A percentile compares a stretch with the other conserved stretches of the same genome.
Evolutionary conservation across 1,140 invertebrate genomes (phyloP).

Genomic region (Physella acuta): DNA sequence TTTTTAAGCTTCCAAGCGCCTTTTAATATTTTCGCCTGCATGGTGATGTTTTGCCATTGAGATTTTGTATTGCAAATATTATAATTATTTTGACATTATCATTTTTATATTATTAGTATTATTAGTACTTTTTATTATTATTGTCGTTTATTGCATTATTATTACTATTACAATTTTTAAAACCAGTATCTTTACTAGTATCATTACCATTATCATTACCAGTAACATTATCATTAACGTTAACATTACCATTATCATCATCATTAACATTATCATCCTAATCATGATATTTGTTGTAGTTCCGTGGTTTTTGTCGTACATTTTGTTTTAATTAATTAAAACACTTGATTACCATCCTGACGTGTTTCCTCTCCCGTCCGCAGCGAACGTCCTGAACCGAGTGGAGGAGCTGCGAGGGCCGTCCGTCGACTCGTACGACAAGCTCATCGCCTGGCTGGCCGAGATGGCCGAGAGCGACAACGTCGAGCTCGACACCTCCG

Average conservation of each 20-base stretch:
- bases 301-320: background rate
- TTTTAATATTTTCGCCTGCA: no score
- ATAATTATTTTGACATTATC: no score
- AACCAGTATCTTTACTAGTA: background rate
- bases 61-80: no score
- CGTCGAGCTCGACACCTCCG: conserved; percentile 32
- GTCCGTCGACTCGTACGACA: conserved; percentile 41
- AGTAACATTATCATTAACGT: background rate
- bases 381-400: conserved; percentile 31
- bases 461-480: conserved; percentile 42
- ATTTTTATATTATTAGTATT: no score
- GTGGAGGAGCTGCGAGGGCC: conserved; percentile 35
- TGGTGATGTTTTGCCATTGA: no score
- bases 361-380: background rate
- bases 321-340: background rate
- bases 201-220: conserved; percentile 4
- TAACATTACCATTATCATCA: no score
- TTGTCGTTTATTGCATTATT: background rate
- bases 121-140: no score
- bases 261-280: no score
- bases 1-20: no score
- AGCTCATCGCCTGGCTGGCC: conserved; percentile 42
- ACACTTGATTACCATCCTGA: no score
- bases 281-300: background rate
- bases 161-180: background rate